Percentiles rank a stretch among this genome's conserved stretches.
phyloP scores from a whole-genome alignment of 2,113 vertebrate species.

The Oncorhynchus kisutch region DNA sequence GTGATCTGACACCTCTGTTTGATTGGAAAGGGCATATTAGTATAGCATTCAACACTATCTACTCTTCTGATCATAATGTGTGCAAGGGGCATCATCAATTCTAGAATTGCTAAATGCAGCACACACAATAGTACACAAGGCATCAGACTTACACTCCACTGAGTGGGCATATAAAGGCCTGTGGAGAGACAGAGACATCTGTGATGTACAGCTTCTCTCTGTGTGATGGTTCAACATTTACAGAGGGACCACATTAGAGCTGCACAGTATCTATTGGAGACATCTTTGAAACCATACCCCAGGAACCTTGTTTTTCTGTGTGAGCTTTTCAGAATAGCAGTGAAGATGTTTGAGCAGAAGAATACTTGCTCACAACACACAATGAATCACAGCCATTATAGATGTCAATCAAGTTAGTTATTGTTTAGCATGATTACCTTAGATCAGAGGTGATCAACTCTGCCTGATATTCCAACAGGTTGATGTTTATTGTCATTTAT shows the following conservation, averaged over 20 bases:
- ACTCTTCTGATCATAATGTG: background rate
- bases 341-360: background rate
- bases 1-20: slow-evolving; percentile 44
- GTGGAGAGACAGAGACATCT: background rate
- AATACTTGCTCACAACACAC: slow-evolving; percentile 24
- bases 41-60: background rate
- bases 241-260: slow-evolving; percentile 19
- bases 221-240: slow-evolving; percentile 7
- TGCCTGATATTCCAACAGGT: slow-evolving; percentile 7
- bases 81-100: background rate
- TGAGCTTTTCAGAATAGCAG: background rate
- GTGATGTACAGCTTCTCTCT: background rate
- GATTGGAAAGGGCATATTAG: slow-evolving; percentile 40
- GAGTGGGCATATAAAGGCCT: background rate
- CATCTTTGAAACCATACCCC: background rate
- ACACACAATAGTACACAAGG: background rate
- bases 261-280: background rate
- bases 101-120: background rate
- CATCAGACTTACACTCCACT: background rate
- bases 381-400: slow-evolving; percentile 18
- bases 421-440: slow-evolving; percentile 20
- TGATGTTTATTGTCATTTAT: no score
- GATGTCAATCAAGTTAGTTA: slow-evolving; percentile 26
- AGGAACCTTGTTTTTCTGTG: background rate
- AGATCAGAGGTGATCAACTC: slow-evolving; percentile 7